A percentile compares a stretch with the other conserved stretches of the same genome.
These are phyloP conservation scores for Sciurus niger DNA, from an alignment of 2,113 vertebrate species.

Conservation along the genomic window DNA sequence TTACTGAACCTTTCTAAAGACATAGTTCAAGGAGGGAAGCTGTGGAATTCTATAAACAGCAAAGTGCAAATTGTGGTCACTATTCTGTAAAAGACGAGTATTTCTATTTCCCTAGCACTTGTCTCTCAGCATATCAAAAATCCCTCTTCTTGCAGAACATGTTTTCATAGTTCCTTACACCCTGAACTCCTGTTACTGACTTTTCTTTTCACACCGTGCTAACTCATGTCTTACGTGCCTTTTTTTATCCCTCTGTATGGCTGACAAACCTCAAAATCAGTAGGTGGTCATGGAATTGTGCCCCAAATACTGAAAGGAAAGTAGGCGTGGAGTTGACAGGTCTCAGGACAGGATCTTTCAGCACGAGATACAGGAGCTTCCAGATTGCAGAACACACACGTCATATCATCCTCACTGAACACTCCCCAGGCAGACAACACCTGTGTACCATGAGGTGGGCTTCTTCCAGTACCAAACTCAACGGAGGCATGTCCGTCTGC, in stretches of 20 bases:
- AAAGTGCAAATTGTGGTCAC: neutral
- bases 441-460: slow-evolving; percentile 37
- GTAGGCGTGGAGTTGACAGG: slow-evolving; percentile 61
- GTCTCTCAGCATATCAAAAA: slow-evolving; percentile 57
- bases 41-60: neutral
- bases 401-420: rapidly evolving
- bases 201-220: slow-evolving; percentile 63
- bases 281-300: slow-evolving; percentile 76
- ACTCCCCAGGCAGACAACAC: neutral
- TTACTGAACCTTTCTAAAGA: neutral
- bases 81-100: neutral
- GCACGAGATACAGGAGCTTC: slow-evolving; percentile 41
- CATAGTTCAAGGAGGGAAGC: neutral
- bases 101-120: neutral
- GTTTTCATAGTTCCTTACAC: slow-evolving; percentile 33
- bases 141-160: neutral
- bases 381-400: neutral
- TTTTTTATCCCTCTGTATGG: slow-evolving; percentile 31
- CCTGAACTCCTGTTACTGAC: neutral
- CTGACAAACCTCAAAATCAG: slow-evolving; percentile 68
- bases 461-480: neutral
- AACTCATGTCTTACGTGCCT: slow-evolving; percentile 49
- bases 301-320: slow-evolving; percentile 60
- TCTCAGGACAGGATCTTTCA: slow-evolving; percentile 72
- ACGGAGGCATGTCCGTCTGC: rapidly evolving